These are phyloP conservation scores for Lapara coniferarum DNA, from an alignment of 2,888 invertebrate genomes.

Conservation along the genomic window DNA sequence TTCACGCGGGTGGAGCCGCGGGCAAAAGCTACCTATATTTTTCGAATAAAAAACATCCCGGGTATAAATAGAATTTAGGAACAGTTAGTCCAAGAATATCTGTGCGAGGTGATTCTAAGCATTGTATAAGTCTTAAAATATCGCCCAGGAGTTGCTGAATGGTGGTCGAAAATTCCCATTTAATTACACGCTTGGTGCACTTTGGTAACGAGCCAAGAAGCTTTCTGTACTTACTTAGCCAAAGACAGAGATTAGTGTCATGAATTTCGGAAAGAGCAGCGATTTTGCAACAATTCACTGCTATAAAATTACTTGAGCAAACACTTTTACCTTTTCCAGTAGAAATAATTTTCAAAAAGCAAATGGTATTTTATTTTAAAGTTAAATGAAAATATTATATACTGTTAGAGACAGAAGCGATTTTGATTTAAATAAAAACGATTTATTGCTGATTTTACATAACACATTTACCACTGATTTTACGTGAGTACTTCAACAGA, in stretches of 20 bases:
- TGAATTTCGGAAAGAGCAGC: slow-evolving; percentile 11
- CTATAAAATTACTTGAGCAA: slow-evolving; percentile 12
- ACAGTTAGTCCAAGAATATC: not conserved
- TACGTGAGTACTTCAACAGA: too few species aligned
- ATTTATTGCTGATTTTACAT: too few species aligned
- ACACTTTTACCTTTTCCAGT: slow-evolving; percentile 10
- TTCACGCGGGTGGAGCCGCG: too few species aligned
- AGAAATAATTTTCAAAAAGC: not conserved
- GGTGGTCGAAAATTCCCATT: slow-evolving; percentile 41
- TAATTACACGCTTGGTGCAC: slow-evolving; percentile 43
- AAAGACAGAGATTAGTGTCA: slow-evolving; percentile 24
- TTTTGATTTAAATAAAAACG: too few species aligned
- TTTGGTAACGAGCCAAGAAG: slow-evolving; percentile 42
- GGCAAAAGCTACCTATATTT: too few species aligned
- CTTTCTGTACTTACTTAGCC: slow-evolving; percentile 31
- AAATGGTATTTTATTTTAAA: not conserved
- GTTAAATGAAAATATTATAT: not conserved
- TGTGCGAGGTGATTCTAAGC: not conserved
- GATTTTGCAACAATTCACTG: slow-evolving; percentile 11
- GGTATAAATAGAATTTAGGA: too few species aligned
- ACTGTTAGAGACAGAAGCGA: too few species aligned
- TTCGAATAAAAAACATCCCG: too few species aligned
- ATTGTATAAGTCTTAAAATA: slow-evolving; percentile 24
- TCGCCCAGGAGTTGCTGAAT: slow-evolving; percentile 31
- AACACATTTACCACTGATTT: too few species aligned